phyloP scores from a whole-genome alignment of 2,113 vertebrate genomes.

The Apaloderma vittatum region DNA sequence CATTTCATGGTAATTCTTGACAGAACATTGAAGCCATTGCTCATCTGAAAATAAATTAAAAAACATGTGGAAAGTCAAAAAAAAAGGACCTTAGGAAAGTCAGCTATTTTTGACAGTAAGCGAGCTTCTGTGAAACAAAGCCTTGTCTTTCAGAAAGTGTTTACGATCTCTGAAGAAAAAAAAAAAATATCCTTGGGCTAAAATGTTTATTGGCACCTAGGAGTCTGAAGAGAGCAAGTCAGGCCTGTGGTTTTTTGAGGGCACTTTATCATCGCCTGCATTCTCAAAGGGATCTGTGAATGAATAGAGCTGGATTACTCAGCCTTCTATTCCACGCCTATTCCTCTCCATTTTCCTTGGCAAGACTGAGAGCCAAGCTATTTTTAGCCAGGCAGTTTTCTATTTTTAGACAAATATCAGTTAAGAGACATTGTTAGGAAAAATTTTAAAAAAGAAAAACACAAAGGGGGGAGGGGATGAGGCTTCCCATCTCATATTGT shows the following conservation, averaged over 20 bases:
- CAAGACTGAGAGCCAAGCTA: conserved; percentile 89
- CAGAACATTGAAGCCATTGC: conserved; percentile 44
- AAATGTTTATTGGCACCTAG: conserved; percentile 90
- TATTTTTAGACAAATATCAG: conserved; percentile 96
- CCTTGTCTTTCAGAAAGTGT: conserved; percentile 83
- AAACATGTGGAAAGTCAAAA: conserved; percentile 45
- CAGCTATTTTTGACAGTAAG: conserved; percentile 76
- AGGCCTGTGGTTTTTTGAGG: conserved; percentile 86
- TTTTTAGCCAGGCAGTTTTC: conserved; percentile 92
- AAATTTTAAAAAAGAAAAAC: conserved; percentile 78
- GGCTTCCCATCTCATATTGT: conserved; percentile 80
- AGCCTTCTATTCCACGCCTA: conserved; percentile 90
- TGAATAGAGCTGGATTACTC: conserved; percentile 89
- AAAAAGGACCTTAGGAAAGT: conserved; percentile 65
- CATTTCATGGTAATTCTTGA: conserved; percentile 71
- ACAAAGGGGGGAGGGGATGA: conserved; percentile 79
- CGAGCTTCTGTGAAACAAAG: conserved; percentile 81
- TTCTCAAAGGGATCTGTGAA: conserved; percentile 87
- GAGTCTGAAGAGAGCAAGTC: conserved; percentile 87
- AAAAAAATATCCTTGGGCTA: conserved; percentile 81
- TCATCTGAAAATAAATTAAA: conserved; percentile 71
- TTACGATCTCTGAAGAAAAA: conserved; percentile 79
- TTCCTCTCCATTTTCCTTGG: conserved; percentile 95
- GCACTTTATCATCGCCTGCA: conserved; percentile 82
- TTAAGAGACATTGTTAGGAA: conserved; percentile 92